Evolutionary conservation across 2,797 vertebrate genomes (phyloP).

Genomic region (Myotis planiceps): DNA sequence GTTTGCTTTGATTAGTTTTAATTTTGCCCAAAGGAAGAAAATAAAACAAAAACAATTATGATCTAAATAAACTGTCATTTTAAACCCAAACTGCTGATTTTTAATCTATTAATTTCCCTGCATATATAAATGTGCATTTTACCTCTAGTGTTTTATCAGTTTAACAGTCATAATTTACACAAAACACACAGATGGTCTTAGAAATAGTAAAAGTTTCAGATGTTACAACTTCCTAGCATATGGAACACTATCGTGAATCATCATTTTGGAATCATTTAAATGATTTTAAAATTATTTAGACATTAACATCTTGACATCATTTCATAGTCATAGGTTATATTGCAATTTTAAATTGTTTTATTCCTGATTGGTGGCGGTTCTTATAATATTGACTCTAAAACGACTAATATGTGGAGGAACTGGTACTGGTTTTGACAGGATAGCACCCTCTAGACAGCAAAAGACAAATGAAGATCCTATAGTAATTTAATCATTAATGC

Average conservation of each 20-base stretch:
- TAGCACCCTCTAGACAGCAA: not conserved
- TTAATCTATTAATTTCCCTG: constrained; percentile 50
- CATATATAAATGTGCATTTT: constrained; percentile 57
- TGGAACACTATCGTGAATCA: constrained; percentile 56
- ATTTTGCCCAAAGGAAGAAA: constrained; percentile 64
- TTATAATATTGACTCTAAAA: not conserved
- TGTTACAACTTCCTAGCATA: constrained; percentile 68
- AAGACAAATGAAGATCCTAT: not conserved
- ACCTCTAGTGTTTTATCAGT: constrained; percentile 64
- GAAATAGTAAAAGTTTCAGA: constrained; percentile 69
- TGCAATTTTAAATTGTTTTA: constrained; percentile 34
- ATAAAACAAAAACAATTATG: constrained; percentile 57
- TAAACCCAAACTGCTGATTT: constrained; percentile 44
- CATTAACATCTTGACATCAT: constrained; percentile 49
- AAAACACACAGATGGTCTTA: constrained; percentile 73
- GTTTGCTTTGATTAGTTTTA: constrained; percentile 69
- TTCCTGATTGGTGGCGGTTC: not conserved
- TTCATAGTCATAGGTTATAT: constrained; percentile 18
- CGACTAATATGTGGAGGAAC: not conserved
- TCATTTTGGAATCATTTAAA: constrained; percentile 70
- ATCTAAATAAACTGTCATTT: constrained; percentile 47
- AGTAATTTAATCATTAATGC: constrained; percentile 26
- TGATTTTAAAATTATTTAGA: constrained; percentile 74
- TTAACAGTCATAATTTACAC: constrained; percentile 65
- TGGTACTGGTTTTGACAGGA: not conserved